Conservation (phyloP, 2,113 vertebrate species). For the Halcyon senegalensis region DNA sequence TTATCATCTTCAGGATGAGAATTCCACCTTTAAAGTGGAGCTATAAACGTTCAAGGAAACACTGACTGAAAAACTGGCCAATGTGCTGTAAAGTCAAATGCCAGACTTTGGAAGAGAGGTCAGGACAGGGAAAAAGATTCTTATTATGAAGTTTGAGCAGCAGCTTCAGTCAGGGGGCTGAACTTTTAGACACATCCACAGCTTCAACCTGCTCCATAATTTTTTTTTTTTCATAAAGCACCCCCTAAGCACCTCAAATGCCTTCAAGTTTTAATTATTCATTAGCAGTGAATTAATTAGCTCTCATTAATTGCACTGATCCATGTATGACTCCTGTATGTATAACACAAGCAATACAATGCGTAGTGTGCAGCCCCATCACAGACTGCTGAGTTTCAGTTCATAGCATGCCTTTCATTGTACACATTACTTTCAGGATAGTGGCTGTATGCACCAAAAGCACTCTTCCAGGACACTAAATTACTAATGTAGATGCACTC, state of each 20-base stretch:
- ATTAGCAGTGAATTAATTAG: background rate
- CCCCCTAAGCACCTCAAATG: background rate
- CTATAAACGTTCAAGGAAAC: background rate
- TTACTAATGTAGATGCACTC: background rate
- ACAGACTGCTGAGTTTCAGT: background rate
- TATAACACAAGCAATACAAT: background rate
- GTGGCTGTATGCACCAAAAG: background rate
- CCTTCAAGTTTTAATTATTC: background rate
- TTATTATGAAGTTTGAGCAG: background rate
- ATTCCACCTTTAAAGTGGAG: slow-evolving; percentile 38
- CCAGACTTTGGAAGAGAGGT: background rate
- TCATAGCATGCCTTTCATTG: background rate
- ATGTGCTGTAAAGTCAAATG: background rate
- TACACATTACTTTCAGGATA: background rate
- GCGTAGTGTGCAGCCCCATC: background rate
- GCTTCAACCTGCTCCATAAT: background rate
- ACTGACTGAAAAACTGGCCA: background rate
- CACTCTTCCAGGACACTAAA: background rate
- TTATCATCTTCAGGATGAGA: slow-evolving; percentile 52
- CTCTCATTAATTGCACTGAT: background rate
- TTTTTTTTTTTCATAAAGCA: background rate
- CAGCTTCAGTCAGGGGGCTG: background rate
- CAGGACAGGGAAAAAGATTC: slow-evolving; percentile 1
- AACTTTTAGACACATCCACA: slow-evolving; percentile 24
- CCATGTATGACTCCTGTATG: background rate